Evolutionary conservation across 2,113 vertebrate genomes (phyloP), one percentile per base, ranked within the genome.

Genomic region (Pimephales promelas): DNA sequence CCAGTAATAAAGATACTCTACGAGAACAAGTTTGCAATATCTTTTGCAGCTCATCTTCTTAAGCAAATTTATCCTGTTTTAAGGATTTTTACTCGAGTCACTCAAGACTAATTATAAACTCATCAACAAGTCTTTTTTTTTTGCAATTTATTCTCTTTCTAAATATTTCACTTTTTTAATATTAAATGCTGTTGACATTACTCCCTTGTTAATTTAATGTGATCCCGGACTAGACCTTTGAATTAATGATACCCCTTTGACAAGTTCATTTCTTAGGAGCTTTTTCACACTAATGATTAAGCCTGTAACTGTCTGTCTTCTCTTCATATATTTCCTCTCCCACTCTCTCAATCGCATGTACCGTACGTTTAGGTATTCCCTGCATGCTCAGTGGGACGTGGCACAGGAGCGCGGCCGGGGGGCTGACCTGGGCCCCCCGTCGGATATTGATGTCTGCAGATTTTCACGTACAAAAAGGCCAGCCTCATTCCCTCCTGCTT

Each of bases 361-460:
- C 2, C 1, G 80, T 81, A 85, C 24, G 79, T 85, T 91, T 88
- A 89, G 88, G 88, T 64, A 66, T 79, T 66, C 76, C 83, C 81
- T 72, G 86, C 80, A 83, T 83, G 74, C 71, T 85, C 89, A 88
- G 80, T 78, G 45, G 14, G 83, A 61, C 72, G 18, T 90, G 89
- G 90, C 90, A 90, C 88, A 79, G 82, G 82, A 82, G 73, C 68
- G 18, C 62, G 31, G 49, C 72, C 64, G 76, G 77, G 77, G 59
- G 59, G 28, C 88, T 84, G 73, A 83, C 31, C 80, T 83, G 83
- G 85, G 90, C 87, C 52, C 77, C 87, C 86, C 88, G 84, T 84
- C 28, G 80, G 82, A 86, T 90, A 91, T 89, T 93, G 91, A 92
- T 92, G 91, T 90, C 90, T 91, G 90, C 91, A 93, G 91, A 92